These are phyloP conservation scores for Melanerpes aurifrons DNA, from an alignment of 2,113 vertebrate genomes.

Conservation along the genomic window DNA sequence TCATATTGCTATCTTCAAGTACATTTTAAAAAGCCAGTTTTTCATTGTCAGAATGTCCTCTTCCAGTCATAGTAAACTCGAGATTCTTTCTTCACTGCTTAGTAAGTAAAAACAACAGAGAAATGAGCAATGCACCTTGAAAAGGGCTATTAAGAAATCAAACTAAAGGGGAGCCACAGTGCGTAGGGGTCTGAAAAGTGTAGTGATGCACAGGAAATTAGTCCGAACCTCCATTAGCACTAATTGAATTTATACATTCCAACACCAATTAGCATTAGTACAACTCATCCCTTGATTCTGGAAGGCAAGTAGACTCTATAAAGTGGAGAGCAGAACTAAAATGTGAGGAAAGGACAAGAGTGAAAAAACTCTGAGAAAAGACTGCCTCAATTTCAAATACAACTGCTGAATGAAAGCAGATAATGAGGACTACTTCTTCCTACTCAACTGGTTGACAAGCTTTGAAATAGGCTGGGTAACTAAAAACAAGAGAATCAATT, in stretches of 20 bases:
- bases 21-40: neutral
- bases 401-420: neutral
- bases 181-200: neutral
- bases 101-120: neutral
- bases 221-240: neutral
- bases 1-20: neutral
- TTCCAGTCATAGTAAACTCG: neutral
- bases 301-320: neutral
- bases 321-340: neutral
- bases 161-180: neutral
- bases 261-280: neutral
- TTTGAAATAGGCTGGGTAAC: neutral
- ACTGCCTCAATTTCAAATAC: neutral
- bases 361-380: neutral
- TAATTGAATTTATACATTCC: neutral
- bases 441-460: neutral
- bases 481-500: neutral
- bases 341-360: neutral
- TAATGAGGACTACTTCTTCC: neutral
- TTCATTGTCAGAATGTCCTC: neutral
- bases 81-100: neutral
- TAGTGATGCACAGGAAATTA: neutral
- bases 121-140: neutral
- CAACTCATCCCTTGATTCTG: neutral
- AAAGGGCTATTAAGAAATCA: slow-evolving; percentile 5